Base-by-base conservation (phyloP, 2,888 invertebrate genomes). In the Criorhina ranunculi region DNA sequence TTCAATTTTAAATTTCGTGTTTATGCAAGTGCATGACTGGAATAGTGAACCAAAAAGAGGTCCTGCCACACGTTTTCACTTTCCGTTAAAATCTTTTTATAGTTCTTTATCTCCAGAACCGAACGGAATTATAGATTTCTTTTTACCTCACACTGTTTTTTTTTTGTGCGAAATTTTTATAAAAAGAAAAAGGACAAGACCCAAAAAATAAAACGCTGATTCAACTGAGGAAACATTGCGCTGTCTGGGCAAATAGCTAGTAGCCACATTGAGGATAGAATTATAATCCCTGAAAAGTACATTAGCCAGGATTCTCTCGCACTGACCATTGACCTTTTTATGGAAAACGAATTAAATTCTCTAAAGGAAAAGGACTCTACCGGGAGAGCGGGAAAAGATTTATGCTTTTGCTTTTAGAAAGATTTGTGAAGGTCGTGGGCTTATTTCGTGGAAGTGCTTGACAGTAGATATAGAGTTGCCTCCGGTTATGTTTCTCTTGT, bases 211-310 rank as follows among this genome's bases (percentile, higher is more conserved):
- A 51, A 51, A 51, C 29, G 51, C 24, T 51, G 51, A 51, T 12
- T 55, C 55, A 55, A 55, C 35, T 9, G 19, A 12, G 6, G 5
- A 60, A 12, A 31, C 15, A 31, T 44, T 44, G 12, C 19, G 35
- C 49, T 37, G 64, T 64, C 64, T 64, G 24, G 35, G 49, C 35
- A 49, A 37, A 64, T 24, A n/a, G 12, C 49, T 37, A 11, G 12
- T 35, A 35, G 49, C 24, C 44, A 60, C 9, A 35, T 35, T 0
- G 17, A 9, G 11, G 11, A 55, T 17, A 19, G 11, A 55, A 55
- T 55, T 35, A 33, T 64, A 49, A 64, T 64, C 35, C 19, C 35
- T 8, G 12, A 24, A 64, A 35, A 49, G 44, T 62, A 17, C 44
- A 35, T 35, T 55, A 19, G 15, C 11, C 55, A n/a, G n/a, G n/a